A percentile compares a stretch with the other conserved stretches of the same genome.
phyloP scores from a whole-genome alignment of 2,797 vertebrate genomes.

The Aulostomus chinensis region DNA sequence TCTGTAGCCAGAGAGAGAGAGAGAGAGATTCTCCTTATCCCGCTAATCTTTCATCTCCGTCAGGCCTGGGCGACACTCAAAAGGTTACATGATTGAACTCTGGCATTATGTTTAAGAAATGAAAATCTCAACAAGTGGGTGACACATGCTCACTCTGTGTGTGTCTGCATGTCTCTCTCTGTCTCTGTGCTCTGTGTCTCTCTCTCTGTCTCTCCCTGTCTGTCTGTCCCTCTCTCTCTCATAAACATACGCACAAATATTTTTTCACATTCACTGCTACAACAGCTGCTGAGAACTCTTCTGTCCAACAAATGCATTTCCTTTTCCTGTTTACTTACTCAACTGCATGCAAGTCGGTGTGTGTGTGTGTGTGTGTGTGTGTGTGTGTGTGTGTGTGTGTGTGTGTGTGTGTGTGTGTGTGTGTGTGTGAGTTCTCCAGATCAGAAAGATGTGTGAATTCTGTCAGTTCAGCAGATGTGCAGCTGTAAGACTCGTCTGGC shows the following conservation, averaged over 20 bases:
- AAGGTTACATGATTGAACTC: constrained; percentile 34
- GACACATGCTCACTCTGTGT: too few relatives aligned
- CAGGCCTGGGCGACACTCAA: constrained; percentile 15
- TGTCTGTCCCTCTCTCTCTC: too few relatives aligned
- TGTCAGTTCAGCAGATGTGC: constrained; percentile 25
- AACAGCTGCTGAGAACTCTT: constrained; percentile 32
- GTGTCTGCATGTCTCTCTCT: too few relatives aligned
- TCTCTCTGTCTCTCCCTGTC: too few relatives aligned
- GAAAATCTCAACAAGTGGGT: constrained; percentile 23
- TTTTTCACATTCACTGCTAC: constrained; percentile 10
- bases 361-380: too few relatives aligned
- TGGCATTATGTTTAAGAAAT: constrained; percentile 32
- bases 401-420: too few relatives aligned
- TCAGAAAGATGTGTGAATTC: constrained; percentile 3
- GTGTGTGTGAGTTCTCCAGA: not conserved
- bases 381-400: too few relatives aligned
- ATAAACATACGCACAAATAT: constrained; percentile 21
- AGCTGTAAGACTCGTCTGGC: constrained; percentile 13
- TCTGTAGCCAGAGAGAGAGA: not conserved
- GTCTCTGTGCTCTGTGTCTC: too few relatives aligned
- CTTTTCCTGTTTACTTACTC: constrained; percentile 26
- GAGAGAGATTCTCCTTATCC: constrained; percentile 18
- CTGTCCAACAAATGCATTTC: constrained; percentile 39
- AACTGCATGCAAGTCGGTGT: too few relatives aligned
- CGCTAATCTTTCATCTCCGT: constrained; percentile 28